These are phyloP conservation scores for Brassicogethes aeneus DNA, from an alignment of 2,888 invertebrate genomes.

Conservation along the genomic window DNA sequence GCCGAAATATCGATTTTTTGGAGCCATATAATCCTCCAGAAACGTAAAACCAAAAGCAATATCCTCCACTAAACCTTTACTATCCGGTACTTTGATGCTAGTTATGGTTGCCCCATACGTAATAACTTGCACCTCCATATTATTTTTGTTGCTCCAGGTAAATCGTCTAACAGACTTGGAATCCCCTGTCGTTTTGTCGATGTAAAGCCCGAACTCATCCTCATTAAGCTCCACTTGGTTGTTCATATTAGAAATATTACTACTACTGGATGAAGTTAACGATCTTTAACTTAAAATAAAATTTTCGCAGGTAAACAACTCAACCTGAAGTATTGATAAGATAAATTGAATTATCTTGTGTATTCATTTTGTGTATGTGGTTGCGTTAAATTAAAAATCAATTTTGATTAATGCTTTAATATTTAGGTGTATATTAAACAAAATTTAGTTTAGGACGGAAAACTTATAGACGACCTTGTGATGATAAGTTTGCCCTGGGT, in stretches of 20 bases:
- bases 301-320: no score
- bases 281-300: no score
- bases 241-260: no score
- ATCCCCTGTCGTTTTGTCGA: conserved; percentile 29
- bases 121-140: conserved; percentile 58
- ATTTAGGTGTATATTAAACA: no score
- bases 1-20: conserved; percentile 56
- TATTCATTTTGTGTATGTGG: no score
- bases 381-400: no score
- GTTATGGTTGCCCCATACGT: conserved; percentile 81
- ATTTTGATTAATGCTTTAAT: no score
- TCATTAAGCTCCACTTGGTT: no score
- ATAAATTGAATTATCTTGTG: no score
- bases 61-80: conserved; percentile 59
- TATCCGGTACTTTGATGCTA: conserved; percentile 65
- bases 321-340: no score
- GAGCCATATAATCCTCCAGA: conserved; percentile 15
- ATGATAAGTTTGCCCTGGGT: conserved; percentile 62
- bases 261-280: no score
- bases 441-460: conserved; percentile 18
- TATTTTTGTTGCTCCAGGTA: conserved; percentile 57
- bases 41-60: conserved; percentile 69
- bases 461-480: conserved; percentile 45
- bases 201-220: conserved; percentile 31
- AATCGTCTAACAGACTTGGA: conserved; percentile 47